Base-by-base conservation (phyloP, 2,888 invertebrate genomes). In the Acanthoscelides obtectus region DNA sequence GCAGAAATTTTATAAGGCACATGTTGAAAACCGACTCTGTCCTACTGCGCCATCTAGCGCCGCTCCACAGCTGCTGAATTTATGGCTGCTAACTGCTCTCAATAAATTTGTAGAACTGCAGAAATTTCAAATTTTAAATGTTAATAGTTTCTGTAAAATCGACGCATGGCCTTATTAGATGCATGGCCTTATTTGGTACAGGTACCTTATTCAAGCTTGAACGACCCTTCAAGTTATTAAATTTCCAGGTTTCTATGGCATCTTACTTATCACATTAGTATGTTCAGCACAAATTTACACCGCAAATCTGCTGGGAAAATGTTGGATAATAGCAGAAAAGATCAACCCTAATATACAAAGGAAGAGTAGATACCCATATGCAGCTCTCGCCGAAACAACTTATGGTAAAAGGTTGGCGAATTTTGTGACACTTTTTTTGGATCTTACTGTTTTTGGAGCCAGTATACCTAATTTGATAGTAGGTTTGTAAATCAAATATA, bases 391-490 rank as follows among this genome's bases (percentile, higher is more conserved):
- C 0, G 93, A 95, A 81, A 84, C 94, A 67, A 92, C 94, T 0
- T 92, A 91, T 78, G 96, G 96, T 0, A 85, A 85, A 20, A 85
- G 84, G 70, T 87, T 89, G 20, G 88, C 92, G 66, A 86, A 87
- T 27, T 81, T 91, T 69, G 92, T 94, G 0, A 92, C 91, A 0
- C 85, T 92, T 76, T 87, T 95, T 1, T 86, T 94, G 64, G 92
- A 94, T 79, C 83, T 94, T 0, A 92, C 94, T 0, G 89, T 94
- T 64, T 94, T 94, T 80, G 90, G 92, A 0, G 92, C 92, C 20
- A 92, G 93, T 20, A 90, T 95, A 75, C 94, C 94, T 0, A 94
- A 94, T 84, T 88, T 94, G 73, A 89, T 95, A 71, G 91, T 94
- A 75, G 93, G 93, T 92, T 85, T 86, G 86, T 75, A 45, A 66